phyloP scores from a whole-genome alignment of 2,113 vertebrate species.

The Pangasianodon hypophthalmus region DNA sequence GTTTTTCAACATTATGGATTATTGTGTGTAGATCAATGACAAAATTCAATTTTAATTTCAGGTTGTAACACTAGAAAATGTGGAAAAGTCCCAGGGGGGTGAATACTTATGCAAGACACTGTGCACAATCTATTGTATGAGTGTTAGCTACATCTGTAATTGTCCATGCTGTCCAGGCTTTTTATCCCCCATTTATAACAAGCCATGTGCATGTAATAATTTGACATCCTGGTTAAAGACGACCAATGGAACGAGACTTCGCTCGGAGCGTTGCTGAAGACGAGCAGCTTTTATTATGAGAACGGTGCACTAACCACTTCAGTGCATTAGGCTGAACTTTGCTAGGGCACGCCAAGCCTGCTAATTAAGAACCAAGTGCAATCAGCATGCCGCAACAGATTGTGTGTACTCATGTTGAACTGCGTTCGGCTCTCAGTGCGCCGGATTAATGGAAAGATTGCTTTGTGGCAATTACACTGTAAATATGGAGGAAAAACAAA shows the following conservation, averaged over 20 bases:
- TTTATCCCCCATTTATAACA: not conserved
- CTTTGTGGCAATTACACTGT: conserved; percentile 42
- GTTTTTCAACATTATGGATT: too few species aligned
- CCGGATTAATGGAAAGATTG: conserved; percentile 60
- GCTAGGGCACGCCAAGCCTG: conserved; percentile 20
- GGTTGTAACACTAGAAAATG: too few species aligned
- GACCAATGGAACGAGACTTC: not conserved
- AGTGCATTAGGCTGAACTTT: conserved; percentile 34
- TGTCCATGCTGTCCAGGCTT: too few species aligned
- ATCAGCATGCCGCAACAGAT: conserved; percentile 42
- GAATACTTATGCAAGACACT: not conserved
- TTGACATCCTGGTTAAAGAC: not conserved
- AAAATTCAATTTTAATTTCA: too few species aligned
- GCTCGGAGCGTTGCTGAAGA: not conserved
- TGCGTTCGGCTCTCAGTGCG: conserved; percentile 40
- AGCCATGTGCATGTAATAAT: not conserved
- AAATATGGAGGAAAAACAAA: conserved; percentile 55
- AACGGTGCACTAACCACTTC: conserved; percentile 8
- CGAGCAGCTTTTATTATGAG: not conserved
- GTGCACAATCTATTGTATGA: not conserved
- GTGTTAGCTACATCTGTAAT: not conserved
- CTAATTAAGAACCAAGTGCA: conserved; percentile 49
- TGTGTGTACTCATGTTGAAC: conserved; percentile 47
- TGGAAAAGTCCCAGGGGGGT: too few species aligned
- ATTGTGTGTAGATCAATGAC: too few species aligned